Base-by-base conservation (phyloP, 1,140 invertebrate species). In the Lepidurus couesii region DNA sequence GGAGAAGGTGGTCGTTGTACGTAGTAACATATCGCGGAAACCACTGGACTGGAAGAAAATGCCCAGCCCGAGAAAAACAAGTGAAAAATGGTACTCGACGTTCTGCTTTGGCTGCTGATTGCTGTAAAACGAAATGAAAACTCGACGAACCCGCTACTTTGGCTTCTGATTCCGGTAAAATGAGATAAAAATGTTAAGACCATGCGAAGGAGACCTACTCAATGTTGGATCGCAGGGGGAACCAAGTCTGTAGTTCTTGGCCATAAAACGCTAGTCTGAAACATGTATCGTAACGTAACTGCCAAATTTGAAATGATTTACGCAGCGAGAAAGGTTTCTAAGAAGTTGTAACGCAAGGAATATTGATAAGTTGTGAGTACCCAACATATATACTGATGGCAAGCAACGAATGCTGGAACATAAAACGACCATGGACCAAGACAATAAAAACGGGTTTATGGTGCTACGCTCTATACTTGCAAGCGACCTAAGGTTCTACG, bases 341-440 rank as follows among this genome's bases (percentile, higher is more conserved):
- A 65, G 53, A 65, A 65, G 53, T 65, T 65, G 53, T 65, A 65
- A 65, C 53, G 53, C 53, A 65, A 65, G 53, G 53, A 65, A 65
- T 65, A 65, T 65, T 65, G 53, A 65, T 65, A 65, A 65, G 53
- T 65, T 65, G 53, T 65, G 53, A 65, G 53, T 65, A 65, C 53
- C 53, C 21, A 65, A 65, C 53, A 16, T 65, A 65, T 65, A 65
- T 65, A 65, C 53, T 65, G 53, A 65, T 65, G 53, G 53, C 53
- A 65, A 34, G 53, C 53, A 65, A 65, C 53, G 53, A 65, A 65
- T 65, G 53, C 53, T 65, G 53, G 53, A 65, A 65, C 53, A 65
- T 65, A 65, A 65, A 65, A 65, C 53, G 53, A 65, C 53, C 53
- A 65, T 65, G 53, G 53, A 65, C 53, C 53, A 65, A 65, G 53